phyloP scores from a whole-genome alignment of 2,113 vertebrate species.

The Nothobranchius furzeri region DNA sequence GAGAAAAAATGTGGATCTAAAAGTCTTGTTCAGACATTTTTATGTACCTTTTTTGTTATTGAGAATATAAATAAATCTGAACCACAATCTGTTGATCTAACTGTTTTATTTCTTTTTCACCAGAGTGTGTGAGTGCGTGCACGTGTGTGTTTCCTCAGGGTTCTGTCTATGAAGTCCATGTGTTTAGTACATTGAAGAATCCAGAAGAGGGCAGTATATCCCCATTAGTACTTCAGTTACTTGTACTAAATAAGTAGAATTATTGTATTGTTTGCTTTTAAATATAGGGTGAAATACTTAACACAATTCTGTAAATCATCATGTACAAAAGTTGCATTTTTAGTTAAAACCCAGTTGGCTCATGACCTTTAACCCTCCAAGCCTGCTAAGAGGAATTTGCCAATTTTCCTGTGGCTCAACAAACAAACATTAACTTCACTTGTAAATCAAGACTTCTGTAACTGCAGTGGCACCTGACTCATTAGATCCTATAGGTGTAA shows the following conservation, averaged over 20 bases:
- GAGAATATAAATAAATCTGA: conserved; percentile 63
- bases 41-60: conserved; percentile 34
- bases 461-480: conserved; percentile 21
- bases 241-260: neutral
- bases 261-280: neutral
- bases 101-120: no score
- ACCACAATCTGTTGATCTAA: neutral
- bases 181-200: neutral
- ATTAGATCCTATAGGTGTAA: no score
- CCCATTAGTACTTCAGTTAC: neutral
- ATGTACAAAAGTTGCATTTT: neutral
- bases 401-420: conserved; percentile 16
- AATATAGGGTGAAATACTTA: neutral
- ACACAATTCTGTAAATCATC: neutral
- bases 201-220: conserved; percentile 62
- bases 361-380: no score
- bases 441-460: conserved; percentile 21
- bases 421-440: conserved; percentile 17
- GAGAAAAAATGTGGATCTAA: conserved; percentile 31
- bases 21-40: conserved; percentile 34
- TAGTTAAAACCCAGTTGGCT: no score
- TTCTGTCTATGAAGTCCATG: no score
- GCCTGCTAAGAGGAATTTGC: conserved; percentile 1
- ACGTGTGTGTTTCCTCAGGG: no score
- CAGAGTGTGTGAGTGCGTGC: no score